These are phyloP conservation scores for Dicranocentrus wangi DNA, from an alignment of 2,888 invertebrate genomes.

Conservation along the genomic window DNA sequence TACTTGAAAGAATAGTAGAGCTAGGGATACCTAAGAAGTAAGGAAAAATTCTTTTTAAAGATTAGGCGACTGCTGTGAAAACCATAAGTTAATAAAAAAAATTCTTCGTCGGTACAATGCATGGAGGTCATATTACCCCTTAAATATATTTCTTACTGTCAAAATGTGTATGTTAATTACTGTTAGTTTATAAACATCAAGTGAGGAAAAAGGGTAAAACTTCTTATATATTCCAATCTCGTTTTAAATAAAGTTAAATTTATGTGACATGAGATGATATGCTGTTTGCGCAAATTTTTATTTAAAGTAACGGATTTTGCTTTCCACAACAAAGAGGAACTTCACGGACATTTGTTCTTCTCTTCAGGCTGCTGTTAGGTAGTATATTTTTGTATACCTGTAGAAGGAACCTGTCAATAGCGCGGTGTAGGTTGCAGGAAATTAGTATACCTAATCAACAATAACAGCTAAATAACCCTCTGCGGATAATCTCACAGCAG, in stretches of 20 bases:
- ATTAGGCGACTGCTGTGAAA: too few species aligned
- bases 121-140: constrained; percentile 56
- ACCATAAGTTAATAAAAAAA: too few species aligned
- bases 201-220: constrained; percentile 53
- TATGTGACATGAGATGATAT: constrained; percentile 24
- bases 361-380: too few species aligned
- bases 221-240: constrained; percentile 59
- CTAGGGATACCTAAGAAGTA: background rate
- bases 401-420: too few species aligned
- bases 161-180: constrained; percentile 37
- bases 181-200: background rate
- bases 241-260: constrained; percentile 56
- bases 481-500: too few species aligned
- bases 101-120: constrained; percentile 2
- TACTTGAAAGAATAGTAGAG: background rate
- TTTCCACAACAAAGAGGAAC: too few species aligned
- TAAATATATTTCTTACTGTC: constrained; percentile 55
- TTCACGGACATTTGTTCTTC: too few species aligned
- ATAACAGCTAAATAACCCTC: too few species aligned
- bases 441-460: too few species aligned
- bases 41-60: background rate
- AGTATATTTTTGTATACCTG: too few species aligned
- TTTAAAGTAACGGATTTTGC: too few species aligned
- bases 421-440: too few species aligned
- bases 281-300: background rate